These are phyloP conservation scores for Craterocephalus amniculus DNA, from an alignment of 2,797 vertebrate species.

Conservation along the genomic window DNA sequence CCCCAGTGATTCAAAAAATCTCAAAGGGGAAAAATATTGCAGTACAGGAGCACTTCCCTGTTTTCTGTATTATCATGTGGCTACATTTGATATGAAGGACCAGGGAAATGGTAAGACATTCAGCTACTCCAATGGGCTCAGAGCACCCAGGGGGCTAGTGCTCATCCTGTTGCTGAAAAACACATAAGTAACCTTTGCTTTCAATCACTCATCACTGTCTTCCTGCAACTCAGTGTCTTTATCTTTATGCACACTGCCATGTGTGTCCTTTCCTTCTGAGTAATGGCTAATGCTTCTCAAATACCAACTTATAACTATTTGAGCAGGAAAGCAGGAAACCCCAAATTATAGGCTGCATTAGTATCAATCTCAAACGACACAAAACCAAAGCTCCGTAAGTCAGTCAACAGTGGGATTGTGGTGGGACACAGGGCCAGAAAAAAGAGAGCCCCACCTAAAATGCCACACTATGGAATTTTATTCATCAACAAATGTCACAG, in stretches of 20 bases:
- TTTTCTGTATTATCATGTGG: slow-evolving; percentile 41
- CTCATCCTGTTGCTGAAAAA: slow-evolving; percentile 50
- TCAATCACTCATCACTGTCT: slow-evolving; percentile 42
- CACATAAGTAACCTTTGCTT: slow-evolving; percentile 48
- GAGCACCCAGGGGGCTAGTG: slow-evolving; percentile 24
- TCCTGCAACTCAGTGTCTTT: slow-evolving; percentile 9
- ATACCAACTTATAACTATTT: slow-evolving; percentile 52
- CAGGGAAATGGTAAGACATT: slow-evolving; percentile 43
- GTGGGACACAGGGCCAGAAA: no score
- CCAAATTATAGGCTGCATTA: no score
- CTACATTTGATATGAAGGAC: slow-evolving; percentile 53
- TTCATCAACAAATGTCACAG: no score
- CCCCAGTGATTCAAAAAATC: slow-evolving; percentile 17
- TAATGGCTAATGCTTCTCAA: slow-evolving; percentile 37
- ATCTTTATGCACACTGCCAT: slow-evolving; percentile 13
- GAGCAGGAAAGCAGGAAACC: no score
- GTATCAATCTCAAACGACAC: slow-evolving; percentile 51
- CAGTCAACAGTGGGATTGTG: slow-evolving; percentile 10
- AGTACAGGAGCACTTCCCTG: neutral
- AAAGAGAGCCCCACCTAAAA: no score
- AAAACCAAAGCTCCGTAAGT: slow-evolving; percentile 43
- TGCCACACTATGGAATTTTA: no score
- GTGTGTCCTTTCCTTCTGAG: slow-evolving; percentile 35
- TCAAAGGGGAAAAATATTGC: slow-evolving; percentile 19
- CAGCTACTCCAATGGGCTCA: slow-evolving; percentile 41